Percentiles rank a stretch among this genome's conserved stretches.
Evolutionary conservation across 1,140 invertebrate species (phyloP).

Genomic region (Drosophila tropicalis): DNA sequence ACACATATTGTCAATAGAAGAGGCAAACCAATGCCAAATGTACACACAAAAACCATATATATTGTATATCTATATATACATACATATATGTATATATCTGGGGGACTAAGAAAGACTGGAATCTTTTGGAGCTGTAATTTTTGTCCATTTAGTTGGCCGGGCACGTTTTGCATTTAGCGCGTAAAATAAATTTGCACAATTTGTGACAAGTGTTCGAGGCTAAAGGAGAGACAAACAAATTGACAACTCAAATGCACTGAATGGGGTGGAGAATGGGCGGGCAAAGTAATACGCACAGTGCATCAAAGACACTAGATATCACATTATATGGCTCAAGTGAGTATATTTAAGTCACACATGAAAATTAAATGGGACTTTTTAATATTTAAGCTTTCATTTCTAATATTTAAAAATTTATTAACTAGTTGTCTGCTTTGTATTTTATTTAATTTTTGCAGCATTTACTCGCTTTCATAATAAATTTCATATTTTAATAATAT

Average conservation of each 20-base stretch:
- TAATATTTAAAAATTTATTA: too few relatives aligned
- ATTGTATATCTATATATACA: neutral
- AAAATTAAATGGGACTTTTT: too few relatives aligned
- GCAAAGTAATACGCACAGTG: neutral
- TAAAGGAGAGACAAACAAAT: constrained; percentile 52
- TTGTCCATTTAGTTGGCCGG: constrained; percentile 76
- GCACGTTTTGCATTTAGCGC: constrained; percentile 79
- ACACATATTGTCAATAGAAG: constrained; percentile 61
- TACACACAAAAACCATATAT: constrained; percentile 11
- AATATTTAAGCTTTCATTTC: too few relatives aligned
- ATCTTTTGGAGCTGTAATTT: constrained; percentile 64
- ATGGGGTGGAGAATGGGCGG: constrained; percentile 16
- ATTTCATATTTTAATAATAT: too few relatives aligned
- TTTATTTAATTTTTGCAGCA: too few relatives aligned
- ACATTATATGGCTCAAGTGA: too few relatives aligned
- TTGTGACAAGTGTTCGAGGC: constrained; percentile 72
- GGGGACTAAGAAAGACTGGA: constrained; percentile 42
- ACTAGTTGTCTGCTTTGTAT: too few relatives aligned
- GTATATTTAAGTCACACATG: too few relatives aligned
- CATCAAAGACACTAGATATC: neutral
- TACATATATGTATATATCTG: neutral
- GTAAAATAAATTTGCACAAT: constrained; percentile 80
- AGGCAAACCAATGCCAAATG: constrained; percentile 32
- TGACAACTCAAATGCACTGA: constrained; percentile 53
- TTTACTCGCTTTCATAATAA: too few relatives aligned